Percentiles rank a stretch among this genome's conserved stretches.
Evolutionary conservation across 2,797 vertebrate species (phyloP).

Genomic region (Orientallactaga sibirica): DNA sequence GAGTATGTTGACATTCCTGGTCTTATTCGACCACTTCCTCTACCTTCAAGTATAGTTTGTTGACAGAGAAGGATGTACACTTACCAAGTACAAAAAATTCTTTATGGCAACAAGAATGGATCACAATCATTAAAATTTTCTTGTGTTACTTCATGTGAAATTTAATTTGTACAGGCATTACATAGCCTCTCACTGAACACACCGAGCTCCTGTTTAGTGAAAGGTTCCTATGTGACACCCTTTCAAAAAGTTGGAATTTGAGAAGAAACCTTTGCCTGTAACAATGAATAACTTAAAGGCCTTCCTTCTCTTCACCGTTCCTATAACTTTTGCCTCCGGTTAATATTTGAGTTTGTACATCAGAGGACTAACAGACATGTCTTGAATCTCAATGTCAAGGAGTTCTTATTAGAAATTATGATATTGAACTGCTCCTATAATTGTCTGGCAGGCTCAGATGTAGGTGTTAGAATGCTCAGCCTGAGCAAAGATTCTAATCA

Average conservation of each 20-base stretch:
- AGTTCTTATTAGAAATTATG: constrained; percentile 1
- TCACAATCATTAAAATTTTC: constrained; percentile 28
- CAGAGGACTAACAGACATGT: neutral
- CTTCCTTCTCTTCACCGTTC: neutral
- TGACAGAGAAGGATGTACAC: constrained; percentile 42
- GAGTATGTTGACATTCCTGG: neutral
- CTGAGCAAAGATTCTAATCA: neutral
- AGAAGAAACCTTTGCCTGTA: neutral
- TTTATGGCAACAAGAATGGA: constrained; percentile 13
- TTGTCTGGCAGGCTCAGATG: neutral
- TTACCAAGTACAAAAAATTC: neutral
- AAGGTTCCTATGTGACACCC: neutral
- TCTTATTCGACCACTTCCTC: neutral
- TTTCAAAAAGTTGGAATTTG: neutral
- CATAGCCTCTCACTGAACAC: neutral
- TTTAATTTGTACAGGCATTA: neutral
- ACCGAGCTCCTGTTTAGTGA: neutral
- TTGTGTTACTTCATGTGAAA: constrained; percentile 34
- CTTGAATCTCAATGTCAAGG: neutral
- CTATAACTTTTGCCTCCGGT: constrained; percentile 2
- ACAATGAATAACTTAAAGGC: neutral
- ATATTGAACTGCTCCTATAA: neutral
- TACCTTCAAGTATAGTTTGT: neutral
- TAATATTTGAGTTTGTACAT: constrained; percentile 18
- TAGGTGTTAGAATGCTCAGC: neutral